A percentile compares a stretch with the other conserved stretches of the same genome.
phyloP scores from a whole-genome alignment of 2,888 invertebrate species.

The Brassicogethes aeneus region DNA sequence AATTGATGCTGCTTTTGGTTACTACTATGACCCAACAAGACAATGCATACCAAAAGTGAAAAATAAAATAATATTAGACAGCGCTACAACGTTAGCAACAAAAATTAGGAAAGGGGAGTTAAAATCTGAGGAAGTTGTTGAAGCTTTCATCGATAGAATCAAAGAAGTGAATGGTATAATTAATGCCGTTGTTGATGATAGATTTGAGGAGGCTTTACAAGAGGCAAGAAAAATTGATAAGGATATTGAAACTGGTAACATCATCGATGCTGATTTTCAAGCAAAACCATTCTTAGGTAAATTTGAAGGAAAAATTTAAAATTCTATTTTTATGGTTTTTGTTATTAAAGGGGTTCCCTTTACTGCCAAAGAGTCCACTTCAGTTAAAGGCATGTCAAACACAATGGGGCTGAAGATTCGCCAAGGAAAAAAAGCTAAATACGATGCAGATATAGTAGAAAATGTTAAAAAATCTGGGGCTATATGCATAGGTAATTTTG shows the following conservation, averaged over 20 bases:
- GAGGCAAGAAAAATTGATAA: conserved; percentile 70
- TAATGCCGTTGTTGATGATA: conserved; percentile 76
- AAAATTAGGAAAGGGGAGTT: conserved; percentile 58
- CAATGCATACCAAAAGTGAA: conserved; percentile 35
- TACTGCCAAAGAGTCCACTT: conserved; percentile 83
- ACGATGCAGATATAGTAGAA: conserved; percentile 73
- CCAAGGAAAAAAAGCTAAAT: conserved; percentile 49
- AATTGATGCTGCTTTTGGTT: conserved; percentile 40
- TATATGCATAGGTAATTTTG: conserved; percentile 64
- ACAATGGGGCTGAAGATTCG: conserved; percentile 60
- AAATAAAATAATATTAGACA: conserved; percentile 46
- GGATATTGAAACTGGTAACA: conserved; percentile 49
- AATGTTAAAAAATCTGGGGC: conserved; percentile 72
- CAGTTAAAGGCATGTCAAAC: conserved; percentile 62
- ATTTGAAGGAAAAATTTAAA: too few relatives aligned
- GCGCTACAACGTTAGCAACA: conserved; percentile 57
- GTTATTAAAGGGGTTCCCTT: conserved; percentile 72
- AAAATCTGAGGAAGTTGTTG: conserved; percentile 59
- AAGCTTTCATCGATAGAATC: conserved; percentile 68
- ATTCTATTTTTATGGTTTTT: not conserved
- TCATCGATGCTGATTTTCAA: conserved; percentile 54
- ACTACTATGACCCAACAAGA: conserved; percentile 37
- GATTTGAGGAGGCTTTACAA: conserved; percentile 66
- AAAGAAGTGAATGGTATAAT: conserved; percentile 61
- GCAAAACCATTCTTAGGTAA: conserved; percentile 68